phyloP scores from a whole-genome alignment of 1,140 invertebrate species.

The Adelges cooleyi region DNA sequence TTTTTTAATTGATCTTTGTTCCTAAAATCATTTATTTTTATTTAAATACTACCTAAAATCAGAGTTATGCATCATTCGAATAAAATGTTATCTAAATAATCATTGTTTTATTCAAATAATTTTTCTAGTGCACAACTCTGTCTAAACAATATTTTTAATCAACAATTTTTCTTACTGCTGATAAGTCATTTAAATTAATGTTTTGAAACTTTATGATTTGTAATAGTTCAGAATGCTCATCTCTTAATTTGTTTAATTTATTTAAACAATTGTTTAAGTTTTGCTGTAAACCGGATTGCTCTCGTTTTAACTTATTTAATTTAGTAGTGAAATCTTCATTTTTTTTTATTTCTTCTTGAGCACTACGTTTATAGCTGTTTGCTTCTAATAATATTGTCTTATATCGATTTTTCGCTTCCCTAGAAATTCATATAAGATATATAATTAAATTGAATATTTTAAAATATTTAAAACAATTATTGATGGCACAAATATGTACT shows the following conservation, averaged over 20 bases:
- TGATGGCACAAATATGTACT: neutral
- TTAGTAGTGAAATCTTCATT: neutral
- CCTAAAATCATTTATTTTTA: neutral
- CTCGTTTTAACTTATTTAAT: constrained; percentile 10
- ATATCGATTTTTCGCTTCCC: constrained; percentile 17
- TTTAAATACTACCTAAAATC: neutral
- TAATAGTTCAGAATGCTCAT: constrained; percentile 1
- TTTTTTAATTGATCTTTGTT: constrained; percentile 10
- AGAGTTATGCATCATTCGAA: too few species aligned
- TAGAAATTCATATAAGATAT: neutral
- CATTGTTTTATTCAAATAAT: too few species aligned
- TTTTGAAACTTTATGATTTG: constrained; percentile 17
- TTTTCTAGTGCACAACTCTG: too few species aligned
- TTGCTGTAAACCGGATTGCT: neutral
- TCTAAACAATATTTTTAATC: too few species aligned
- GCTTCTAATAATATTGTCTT: constrained; percentile 2
- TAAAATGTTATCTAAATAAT: neutral
- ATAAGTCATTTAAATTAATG: constrained; percentile 5
- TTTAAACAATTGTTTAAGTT: neutral
- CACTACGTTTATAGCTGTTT: constrained; percentile 1
- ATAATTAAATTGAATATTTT: neutral
- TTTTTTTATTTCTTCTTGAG: neutral
- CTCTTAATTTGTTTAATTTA: constrained; percentile 7
- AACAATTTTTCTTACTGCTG: neutral
- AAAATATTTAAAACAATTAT: neutral